Percentiles rank a stretch among this genome's conserved stretches.
Conservation (phyloP, 1,140 invertebrate genomes). For the Platyscapa corneri region DNA sequence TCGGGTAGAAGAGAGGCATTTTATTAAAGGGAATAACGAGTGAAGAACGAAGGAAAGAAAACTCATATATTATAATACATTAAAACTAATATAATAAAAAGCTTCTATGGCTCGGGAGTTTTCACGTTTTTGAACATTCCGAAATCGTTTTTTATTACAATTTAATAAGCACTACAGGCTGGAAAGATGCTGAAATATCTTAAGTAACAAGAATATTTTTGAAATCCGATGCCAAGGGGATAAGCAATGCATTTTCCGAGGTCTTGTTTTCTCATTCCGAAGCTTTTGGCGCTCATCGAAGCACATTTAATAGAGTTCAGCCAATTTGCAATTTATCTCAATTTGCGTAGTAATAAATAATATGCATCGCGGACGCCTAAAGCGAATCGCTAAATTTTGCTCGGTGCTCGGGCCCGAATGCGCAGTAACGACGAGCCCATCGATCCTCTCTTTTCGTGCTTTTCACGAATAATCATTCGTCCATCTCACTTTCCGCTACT, state of each 20-base stretch:
- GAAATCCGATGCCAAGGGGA: too few species aligned
- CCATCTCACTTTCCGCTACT: slow-evolving; percentile 8
- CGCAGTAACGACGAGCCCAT: not conserved
- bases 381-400: too few species aligned
- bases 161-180: too few species aligned
- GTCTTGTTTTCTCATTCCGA: not conserved
- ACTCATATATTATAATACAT: not conserved
- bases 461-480: not conserved
- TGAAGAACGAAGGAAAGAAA: not conserved
- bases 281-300: not conserved
- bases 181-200: too few species aligned
- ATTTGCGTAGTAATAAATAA: not conserved
- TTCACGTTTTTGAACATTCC: not conserved
- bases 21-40: not conserved
- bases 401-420: too few species aligned
- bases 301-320: not conserved
- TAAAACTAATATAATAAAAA: not conserved
- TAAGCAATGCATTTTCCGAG: too few species aligned
- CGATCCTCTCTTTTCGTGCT: too few species aligned
- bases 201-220: too few species aligned
- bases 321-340: not conserved
- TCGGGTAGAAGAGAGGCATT: not conserved
- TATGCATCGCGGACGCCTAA: too few species aligned
- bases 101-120: not conserved
- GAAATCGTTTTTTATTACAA: too few species aligned